Evolutionary conservation across 2,888 invertebrate species (phyloP), one percentile per base, ranked within the genome.

Genomic region (Synergus gifuensis): DNA sequence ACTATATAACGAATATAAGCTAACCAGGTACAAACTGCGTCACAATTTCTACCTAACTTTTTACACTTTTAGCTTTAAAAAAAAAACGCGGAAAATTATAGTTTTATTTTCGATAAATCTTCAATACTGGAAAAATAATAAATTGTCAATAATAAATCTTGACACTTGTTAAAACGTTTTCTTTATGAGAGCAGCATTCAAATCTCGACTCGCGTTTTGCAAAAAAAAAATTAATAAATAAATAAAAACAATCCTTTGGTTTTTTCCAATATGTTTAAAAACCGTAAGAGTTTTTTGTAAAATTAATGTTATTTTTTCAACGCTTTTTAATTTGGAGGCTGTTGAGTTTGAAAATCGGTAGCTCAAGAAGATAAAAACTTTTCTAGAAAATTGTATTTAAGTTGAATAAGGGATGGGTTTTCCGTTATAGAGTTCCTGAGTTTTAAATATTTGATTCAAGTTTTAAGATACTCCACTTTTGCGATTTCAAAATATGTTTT

Each of bases 1-100:
- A 69, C 49, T 69, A 28, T 69, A 28, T 58, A 18, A 9, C 58
- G 58, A 69, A 49, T 49, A 49, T 49, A 64, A 64, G 40, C 28
- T 8, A 64, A 49, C 28, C 69, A 69, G 28, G 69, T 69, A 46
- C 28, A 49, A 28, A 46, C 16, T 22, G 4, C 16, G 28, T 49
- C 49, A 69, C 18, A 49, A 28, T 49, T 16, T 14, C 16, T 73
- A 36, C 36, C 16, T 54, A 28, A 36, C n/a, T 36, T 69, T 54
- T 73, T 40, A 28, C 46, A 22, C 46, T 63, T 36, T 36, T 36
- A 12, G 4, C 3, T 16, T 46, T 28, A 1, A n/a, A 40, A 22
- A 4, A 69, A 69, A 22, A 46, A n/a, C 9, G 0, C 8, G 28
- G 1, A 28, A 44, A 66, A 69, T 28, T 49, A 16, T 5, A 49